Evolutionary conservation across 2,113 vertebrate species (phyloP), one percentile per base, ranked within the genome.

Genomic region (Clupea harengus): DNA sequence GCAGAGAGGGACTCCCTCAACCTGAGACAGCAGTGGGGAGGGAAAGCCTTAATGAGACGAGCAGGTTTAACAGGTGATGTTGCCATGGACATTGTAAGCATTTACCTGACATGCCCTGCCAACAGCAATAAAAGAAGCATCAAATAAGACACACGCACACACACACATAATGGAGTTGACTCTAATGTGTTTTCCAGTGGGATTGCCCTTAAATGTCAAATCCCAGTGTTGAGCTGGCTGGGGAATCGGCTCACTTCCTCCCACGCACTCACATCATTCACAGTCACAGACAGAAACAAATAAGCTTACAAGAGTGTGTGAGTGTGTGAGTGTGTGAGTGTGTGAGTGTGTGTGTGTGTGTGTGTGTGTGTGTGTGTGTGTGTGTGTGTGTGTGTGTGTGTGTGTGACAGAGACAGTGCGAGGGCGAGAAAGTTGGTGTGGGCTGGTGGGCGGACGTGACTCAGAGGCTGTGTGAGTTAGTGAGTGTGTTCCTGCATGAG

Each of bases 381-480:
- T 89, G 57, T n/a, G 60, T n/a, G 60, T 49, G 47, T 49, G 47
- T 49, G 47, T 88, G 67, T 92, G 88, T 87, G 85, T 45, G 85
- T 67, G 82, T 81, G 54, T 20, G 1, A 75, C 2, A 32, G 28
- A 75, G 10, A 78, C 25, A 78, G 2, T 17, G 28, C 28, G 28
- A 78, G 25, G 72, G 28, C 13, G 15, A 0, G 72, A 78, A 78
- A 32, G 72, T 39, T 78, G 72, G 72, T 78, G 3, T 87, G n/a
- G 86, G 83, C 90, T 93, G 88, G 94, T 94, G 94, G 94, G 94
- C 89, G 94, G 92, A 83, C 88, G 91, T 94, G 95, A 95, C 90
- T 96, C 94, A 96, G 91, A 84, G 44, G 22, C 87, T 91, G 91
- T 91, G 89, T 94, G 94, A 95, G 91, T 94, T 93, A 94, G 91